A percentile compares a stretch with the other conserved stretches of the same genome.
phyloP scores from a whole-genome alignment of 2,888 invertebrate species.

The Agrilus cyanescens region DNA sequence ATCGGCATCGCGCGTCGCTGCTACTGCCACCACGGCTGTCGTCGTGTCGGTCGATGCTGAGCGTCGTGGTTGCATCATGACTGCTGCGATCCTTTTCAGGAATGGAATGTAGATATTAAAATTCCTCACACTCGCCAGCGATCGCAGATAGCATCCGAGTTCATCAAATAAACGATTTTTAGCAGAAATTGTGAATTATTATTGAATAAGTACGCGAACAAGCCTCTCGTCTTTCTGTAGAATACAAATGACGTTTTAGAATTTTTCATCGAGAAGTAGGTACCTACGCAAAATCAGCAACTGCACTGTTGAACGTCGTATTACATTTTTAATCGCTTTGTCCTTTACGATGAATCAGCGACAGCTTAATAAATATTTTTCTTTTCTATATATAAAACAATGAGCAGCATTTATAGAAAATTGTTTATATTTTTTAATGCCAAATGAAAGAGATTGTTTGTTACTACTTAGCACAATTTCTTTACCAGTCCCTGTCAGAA shows the following conservation, averaged over 20 bases:
- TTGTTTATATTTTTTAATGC: too few species aligned
- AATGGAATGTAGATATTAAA: conserved; percentile 29
- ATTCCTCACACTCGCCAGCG: conserved; percentile 24
- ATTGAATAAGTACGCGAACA: conserved; percentile 19
- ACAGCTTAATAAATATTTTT: too few species aligned
- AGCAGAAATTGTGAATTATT: conserved; percentile 25
- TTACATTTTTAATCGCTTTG: too few species aligned
- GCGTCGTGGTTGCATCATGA: conserved; percentile 17
- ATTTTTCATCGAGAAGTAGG: conserved; percentile 2
- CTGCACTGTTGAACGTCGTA: neutral
- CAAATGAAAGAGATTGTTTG: too few species aligned
- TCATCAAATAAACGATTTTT: conserved; percentile 27
- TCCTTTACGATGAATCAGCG: too few species aligned
- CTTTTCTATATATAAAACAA: too few species aligned
- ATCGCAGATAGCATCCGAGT: conserved; percentile 19
- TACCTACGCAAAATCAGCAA: conserved; percentile 8
- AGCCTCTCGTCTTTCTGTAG: conserved; percentile 16
- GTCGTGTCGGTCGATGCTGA: conserved; percentile 14
- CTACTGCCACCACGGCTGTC: too few species aligned
- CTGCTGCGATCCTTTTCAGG: conserved; percentile 15
- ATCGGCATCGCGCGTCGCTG: too few species aligned
- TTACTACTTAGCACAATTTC: too few species aligned
- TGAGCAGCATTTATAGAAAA: too few species aligned
- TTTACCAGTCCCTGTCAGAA: too few species aligned
- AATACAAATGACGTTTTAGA: conserved; percentile 13